phyloP scores from a whole-genome alignment of 2,888 invertebrate species.

The Uloborus plumipes region DNA sequence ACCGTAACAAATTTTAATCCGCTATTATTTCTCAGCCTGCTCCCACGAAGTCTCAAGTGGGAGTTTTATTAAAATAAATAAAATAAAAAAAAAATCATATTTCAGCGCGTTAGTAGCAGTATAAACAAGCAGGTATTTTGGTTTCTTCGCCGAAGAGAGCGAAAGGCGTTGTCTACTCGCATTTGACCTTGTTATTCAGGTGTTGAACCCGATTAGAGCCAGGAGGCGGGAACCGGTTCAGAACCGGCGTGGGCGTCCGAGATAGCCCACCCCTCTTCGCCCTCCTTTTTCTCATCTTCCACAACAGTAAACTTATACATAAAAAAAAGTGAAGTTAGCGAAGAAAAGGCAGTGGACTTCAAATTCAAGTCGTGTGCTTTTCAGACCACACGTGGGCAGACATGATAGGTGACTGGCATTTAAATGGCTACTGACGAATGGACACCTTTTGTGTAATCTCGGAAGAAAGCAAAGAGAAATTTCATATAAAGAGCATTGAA shows the following conservation, averaged over 20 bases:
- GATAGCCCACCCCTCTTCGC: conserved; percentile 1
- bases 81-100: no score
- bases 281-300: conserved; percentile 14
- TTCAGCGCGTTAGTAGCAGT: no score
- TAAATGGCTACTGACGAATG: conserved; percentile 13
- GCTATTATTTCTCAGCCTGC: no score
- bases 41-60: no score
- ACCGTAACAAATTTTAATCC: no score
- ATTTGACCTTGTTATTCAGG: conserved; percentile 59
- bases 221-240: conserved; percentile 58
- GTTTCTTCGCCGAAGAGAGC: conserved; percentile 34
- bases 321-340: neutral
- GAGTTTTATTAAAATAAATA: no score
- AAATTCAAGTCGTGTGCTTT: conserved; percentile 22
- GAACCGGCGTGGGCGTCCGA: conserved; percentile 49
- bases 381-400: conserved; percentile 50
- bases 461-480: no score
- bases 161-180: conserved; percentile 51
- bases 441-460: no score
- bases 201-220: conserved; percentile 57
- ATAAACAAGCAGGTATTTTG: conserved; percentile 24
- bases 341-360: conserved; percentile 1
- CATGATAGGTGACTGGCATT: conserved; percentile 38
- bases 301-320: conserved; percentile 42
- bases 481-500: no score